phyloP scores from a whole-genome alignment of 1,140 invertebrate genomes.

The Heliconius hermathena region DNA sequence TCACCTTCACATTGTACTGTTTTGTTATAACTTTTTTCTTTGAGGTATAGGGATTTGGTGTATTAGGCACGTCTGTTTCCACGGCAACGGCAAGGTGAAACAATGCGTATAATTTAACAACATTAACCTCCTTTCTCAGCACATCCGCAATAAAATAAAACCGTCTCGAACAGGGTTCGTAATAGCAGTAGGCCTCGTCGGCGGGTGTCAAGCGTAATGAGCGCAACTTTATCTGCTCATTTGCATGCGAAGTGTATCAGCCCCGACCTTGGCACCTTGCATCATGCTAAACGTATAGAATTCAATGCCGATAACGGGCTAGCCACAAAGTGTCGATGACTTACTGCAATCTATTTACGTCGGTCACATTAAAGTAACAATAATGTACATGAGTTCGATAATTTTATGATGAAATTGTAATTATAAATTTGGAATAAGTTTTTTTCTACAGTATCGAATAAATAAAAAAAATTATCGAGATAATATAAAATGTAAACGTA shows the following conservation, averaged over 20 bases:
- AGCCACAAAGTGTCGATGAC: conserved; percentile 15
- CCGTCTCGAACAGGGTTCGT: conserved; percentile 58
- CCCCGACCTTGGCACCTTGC: conserved; percentile 74
- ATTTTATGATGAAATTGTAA: background rate
- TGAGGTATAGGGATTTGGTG: background rate
- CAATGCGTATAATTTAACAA: conserved; percentile 71
- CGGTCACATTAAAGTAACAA: background rate
- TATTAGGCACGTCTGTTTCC: conserved; percentile 26
- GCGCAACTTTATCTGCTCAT: conserved; percentile 74
- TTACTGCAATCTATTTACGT: conserved; percentile 9
- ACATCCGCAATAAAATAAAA: conserved; percentile 74
- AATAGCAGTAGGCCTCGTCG: conserved; percentile 59
- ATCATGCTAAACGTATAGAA: conserved; percentile 57
- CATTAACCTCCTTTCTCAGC: conserved; percentile 73
- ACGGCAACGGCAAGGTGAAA: conserved; percentile 63
- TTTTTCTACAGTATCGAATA: too few species aligned
- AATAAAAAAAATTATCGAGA: background rate
- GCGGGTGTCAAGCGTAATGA: conserved; percentile 68
- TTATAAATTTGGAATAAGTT: too few species aligned
- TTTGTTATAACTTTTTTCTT: background rate
- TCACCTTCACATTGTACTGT: background rate
- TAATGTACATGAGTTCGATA: background rate
- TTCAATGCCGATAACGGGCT: conserved; percentile 41
- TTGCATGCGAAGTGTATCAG: conserved; percentile 72
- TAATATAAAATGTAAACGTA: background rate